These are phyloP conservation scores for Cheilosia urbana DNA, from an alignment of 2,888 invertebrate genomes.

Conservation along the genomic window DNA sequence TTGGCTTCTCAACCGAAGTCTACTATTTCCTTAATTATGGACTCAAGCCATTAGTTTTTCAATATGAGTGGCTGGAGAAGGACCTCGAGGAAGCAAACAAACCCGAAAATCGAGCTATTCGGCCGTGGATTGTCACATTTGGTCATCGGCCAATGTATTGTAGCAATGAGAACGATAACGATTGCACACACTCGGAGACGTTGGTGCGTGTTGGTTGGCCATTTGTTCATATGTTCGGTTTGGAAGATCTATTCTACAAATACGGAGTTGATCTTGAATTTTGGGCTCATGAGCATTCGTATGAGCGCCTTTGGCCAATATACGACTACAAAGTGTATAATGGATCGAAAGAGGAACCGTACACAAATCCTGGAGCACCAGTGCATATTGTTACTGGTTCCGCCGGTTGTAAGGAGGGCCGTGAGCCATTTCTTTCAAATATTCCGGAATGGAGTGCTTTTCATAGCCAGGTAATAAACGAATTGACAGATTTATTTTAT, in stretches of 20 bases:
- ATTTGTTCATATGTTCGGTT: constrained; percentile 87
- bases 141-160: constrained; percentile 97
- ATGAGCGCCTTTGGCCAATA: constrained; percentile 97
- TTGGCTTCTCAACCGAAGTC: constrained; percentile 96
- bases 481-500: neutral
- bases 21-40: constrained; percentile 97
- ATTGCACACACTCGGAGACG: constrained; percentile 88
- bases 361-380: constrained; percentile 89
- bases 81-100: constrained; percentile 91
- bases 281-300: constrained; percentile 99
- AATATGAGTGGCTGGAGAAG: constrained; percentile 93
- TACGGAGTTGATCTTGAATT: constrained; percentile 96
- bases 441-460: constrained; percentile 92
- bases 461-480: constrained; percentile 85
- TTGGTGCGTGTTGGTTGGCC: constrained; percentile 88
- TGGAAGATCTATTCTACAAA: constrained; percentile 94
- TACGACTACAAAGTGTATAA: constrained; percentile 92
- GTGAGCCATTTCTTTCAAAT: constrained; percentile 88
- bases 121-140: constrained; percentile 93
- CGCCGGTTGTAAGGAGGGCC: constrained; percentile 94
- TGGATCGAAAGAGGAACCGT: constrained; percentile 85
- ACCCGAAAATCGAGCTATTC: constrained; percentile 88
- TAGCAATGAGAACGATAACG: constrained; percentile 92
- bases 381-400: constrained; percentile 96
- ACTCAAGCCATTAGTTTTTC: constrained; percentile 90